These are phyloP conservation scores for Taxidea taxus DNA, from an alignment of 2,113 vertebrate species.

Conservation along the genomic window DNA sequence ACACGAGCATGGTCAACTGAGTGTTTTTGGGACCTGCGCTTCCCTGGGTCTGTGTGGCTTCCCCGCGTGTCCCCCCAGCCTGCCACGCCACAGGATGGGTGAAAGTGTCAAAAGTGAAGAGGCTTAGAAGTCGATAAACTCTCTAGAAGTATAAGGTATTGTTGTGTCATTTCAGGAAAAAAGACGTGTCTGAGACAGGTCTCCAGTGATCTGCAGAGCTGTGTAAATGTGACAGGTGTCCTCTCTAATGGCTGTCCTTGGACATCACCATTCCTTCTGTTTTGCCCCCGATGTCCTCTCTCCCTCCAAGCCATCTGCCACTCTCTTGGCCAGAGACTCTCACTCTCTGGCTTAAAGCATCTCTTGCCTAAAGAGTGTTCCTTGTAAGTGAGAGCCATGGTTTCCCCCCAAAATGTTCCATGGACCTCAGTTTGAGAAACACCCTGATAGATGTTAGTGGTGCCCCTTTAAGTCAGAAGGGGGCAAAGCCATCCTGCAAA, in stretches of 20 bases:
- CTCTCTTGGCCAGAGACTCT: not conserved
- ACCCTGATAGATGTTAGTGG: accelerated
- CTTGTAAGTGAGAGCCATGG: not conserved
- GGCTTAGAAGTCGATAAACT: not conserved
- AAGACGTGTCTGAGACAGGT: not conserved
- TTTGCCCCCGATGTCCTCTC: accelerated
- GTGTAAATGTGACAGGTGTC: accelerated
- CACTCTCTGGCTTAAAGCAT: not conserved
- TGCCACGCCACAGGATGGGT: not conserved
- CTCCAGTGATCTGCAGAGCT: accelerated
- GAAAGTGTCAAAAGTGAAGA: accelerated
- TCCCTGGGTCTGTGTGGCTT: not conserved
- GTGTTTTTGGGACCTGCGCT: accelerated
- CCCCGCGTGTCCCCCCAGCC: not conserved
- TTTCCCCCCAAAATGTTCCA: not conserved
- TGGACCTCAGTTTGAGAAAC: not conserved
- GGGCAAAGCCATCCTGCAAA: too few relatives aligned
- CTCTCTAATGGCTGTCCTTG: not conserved
- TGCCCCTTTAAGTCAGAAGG: not conserved
- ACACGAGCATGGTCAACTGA: accelerated
- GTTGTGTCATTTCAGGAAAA: not conserved
- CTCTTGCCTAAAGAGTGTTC: accelerated
- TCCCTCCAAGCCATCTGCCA: not conserved
- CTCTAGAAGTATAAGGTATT: accelerated
- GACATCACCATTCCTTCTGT: accelerated